A percentile compares a stretch with the other conserved stretches of the same genome.
Evolutionary conservation across 2,113 vertebrate species (phyloP).

Genomic region (Dasyornis broadbenti): DNA sequence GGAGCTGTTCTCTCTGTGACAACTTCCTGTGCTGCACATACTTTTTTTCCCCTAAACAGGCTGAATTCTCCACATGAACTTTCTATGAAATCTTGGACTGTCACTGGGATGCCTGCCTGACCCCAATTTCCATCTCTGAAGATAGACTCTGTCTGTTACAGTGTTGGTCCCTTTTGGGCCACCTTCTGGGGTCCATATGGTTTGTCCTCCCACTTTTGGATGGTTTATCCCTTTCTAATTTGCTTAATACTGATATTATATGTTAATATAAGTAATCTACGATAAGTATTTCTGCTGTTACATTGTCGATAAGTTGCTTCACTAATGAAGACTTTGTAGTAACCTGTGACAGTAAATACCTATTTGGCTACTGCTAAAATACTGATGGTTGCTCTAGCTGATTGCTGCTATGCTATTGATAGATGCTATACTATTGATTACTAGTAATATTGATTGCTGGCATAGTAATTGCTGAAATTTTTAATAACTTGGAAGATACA

Average conservation of each 20-base stretch:
- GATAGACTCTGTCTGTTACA: too few species aligned
- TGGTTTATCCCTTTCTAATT: background rate
- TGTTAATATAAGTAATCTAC: background rate
- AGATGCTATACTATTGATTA: background rate
- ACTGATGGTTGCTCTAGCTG: background rate
- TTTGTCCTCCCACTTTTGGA: background rate
- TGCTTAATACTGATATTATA: background rate
- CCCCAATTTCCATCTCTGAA: background rate
- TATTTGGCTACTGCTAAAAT: background rate
- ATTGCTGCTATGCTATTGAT: background rate
- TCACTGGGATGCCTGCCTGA: background rate
- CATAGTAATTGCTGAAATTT: background rate
- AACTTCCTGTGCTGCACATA: background rate
- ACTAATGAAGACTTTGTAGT: background rate
- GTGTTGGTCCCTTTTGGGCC: background rate
- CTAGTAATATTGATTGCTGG: background rate
- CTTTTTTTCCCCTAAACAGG: background rate
- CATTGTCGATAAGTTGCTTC: background rate
- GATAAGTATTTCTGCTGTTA: background rate
- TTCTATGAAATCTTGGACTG: background rate
- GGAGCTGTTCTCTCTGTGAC: background rate
- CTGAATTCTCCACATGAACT: background rate
- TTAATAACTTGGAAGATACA: background rate
- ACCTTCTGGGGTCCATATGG: background rate
- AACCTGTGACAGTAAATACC: background rate